phyloP scores from a whole-genome alignment of 2,888 invertebrate species.

The Eilema griseolum region DNA sequence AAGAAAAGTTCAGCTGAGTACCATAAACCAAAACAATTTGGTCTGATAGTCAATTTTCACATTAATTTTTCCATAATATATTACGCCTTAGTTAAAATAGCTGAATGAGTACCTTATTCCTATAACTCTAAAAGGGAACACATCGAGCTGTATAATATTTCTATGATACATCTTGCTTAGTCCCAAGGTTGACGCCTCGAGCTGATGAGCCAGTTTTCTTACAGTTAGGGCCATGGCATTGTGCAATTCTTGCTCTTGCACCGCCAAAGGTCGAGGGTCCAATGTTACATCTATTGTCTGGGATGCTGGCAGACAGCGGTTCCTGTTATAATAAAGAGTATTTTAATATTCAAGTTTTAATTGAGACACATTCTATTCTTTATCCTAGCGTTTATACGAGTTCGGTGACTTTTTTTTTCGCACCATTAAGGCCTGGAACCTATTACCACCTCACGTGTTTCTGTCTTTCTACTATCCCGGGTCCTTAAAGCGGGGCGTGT shows the following conservation, averaged over 20 bases:
- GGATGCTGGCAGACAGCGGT: conserved; percentile 87
- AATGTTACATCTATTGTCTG: conserved; percentile 89
- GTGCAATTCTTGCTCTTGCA: conserved; percentile 87
- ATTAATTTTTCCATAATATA: too few relatives aligned
- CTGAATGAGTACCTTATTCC: conserved; percentile 81
- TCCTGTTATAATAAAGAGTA: conserved; percentile 70
- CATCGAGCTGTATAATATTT: conserved; percentile 89
- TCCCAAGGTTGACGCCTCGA: conserved; percentile 89
- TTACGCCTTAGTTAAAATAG: background rate
- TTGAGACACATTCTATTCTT: too few relatives aligned
- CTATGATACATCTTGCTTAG: conserved; percentile 88
- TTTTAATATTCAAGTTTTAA: too few relatives aligned
- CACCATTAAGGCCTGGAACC: too few relatives aligned
- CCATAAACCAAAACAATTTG: too few relatives aligned
- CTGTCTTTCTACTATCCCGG: too few relatives aligned
- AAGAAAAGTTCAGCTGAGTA: too few relatives aligned
- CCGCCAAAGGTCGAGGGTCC: conserved; percentile 89
- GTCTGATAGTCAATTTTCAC: too few relatives aligned
- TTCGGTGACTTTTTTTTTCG: too few relatives aligned
- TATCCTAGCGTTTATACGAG: too few relatives aligned
- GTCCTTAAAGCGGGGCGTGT: too few relatives aligned
- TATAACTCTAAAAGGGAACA: conserved; percentile 87
- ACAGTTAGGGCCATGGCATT: conserved; percentile 88
- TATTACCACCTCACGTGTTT: too few relatives aligned
- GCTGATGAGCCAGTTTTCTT: conserved; percentile 89